Percentiles rank a stretch among this genome's conserved stretches.
phyloP scores from a whole-genome alignment of 2,113 vertebrate genomes.

The Sceloporus undulatus region DNA sequence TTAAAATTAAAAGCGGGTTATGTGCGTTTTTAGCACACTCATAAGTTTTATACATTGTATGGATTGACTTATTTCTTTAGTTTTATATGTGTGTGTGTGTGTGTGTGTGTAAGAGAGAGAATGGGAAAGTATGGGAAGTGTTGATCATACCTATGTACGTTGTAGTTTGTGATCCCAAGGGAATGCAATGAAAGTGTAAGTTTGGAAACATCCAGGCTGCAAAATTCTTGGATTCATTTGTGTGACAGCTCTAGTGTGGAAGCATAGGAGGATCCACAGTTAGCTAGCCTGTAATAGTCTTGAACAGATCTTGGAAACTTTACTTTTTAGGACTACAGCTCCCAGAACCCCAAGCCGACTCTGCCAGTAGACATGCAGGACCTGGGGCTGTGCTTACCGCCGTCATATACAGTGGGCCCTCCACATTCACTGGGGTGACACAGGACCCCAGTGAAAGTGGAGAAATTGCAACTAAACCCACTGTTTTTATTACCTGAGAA shows the following conservation, averaged over 20 bases:
- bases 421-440: too few relatives aligned
- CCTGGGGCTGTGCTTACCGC: background rate
- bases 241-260: slow-evolving; percentile 37
- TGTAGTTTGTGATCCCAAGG: slow-evolving; percentile 45
- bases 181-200: slow-evolving; percentile 45
- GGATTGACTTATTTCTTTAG: slow-evolving; percentile 73
- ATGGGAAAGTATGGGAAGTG: slow-evolving; percentile 49
- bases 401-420: too few relatives aligned
- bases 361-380: too few relatives aligned
- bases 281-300: background rate
- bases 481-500: too few relatives aligned
- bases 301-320: background rate
- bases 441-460: too few relatives aligned
- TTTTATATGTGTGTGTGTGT: slow-evolving; percentile 65
- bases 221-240: slow-evolving; percentile 34
- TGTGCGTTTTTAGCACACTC: slow-evolving; percentile 83
- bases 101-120: slow-evolving; percentile 20
- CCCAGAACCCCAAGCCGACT: background rate
- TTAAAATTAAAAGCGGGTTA: slow-evolving; percentile 70
- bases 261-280: slow-evolving; percentile 35
- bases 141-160: slow-evolving; percentile 21
- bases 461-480: too few relatives aligned
- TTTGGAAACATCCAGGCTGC: slow-evolving; percentile 27
- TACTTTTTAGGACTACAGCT: background rate
- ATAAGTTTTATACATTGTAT: slow-evolving; percentile 79